Evolutionary conservation across 2,797 vertebrate genomes (phyloP).

Genomic region (Fratercula arctica): DNA sequence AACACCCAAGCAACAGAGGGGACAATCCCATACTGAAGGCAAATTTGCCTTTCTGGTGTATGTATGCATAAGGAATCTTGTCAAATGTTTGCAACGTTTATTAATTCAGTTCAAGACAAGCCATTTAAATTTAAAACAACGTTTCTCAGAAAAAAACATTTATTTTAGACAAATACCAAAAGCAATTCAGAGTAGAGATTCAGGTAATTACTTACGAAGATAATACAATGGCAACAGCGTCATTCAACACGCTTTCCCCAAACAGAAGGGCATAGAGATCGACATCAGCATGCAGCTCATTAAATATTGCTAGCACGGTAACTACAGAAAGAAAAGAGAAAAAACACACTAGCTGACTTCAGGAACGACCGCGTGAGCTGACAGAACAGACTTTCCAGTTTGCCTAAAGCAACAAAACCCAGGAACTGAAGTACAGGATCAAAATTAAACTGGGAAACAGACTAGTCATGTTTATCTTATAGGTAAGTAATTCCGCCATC

Average conservation of each 20-base stretch:
- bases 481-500: background rate
- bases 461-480: background rate
- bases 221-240: constrained; percentile 94
- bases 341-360: background rate
- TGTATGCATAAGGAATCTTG: background rate
- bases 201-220: constrained; percentile 87
- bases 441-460: background rate
- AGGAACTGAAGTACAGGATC: background rate
- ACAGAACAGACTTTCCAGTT: background rate
- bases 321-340: constrained; percentile 76
- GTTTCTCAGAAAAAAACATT: background rate
- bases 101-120: background rate
- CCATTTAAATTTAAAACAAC: background rate
- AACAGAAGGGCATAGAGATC: constrained; percentile 98
- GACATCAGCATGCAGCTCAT: constrained; percentile 94
- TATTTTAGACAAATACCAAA: background rate
- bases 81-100: background rate
- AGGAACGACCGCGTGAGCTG: accelerated
- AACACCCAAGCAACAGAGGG: background rate
- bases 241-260: constrained; percentile 96
- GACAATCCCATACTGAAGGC: background rate
- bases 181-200: background rate
- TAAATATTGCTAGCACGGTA: constrained; percentile 97
- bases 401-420: background rate
- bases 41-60: background rate